Evolutionary conservation across 2,888 invertebrate species (phyloP).

Genomic region (Cenopis cana): DNA sequence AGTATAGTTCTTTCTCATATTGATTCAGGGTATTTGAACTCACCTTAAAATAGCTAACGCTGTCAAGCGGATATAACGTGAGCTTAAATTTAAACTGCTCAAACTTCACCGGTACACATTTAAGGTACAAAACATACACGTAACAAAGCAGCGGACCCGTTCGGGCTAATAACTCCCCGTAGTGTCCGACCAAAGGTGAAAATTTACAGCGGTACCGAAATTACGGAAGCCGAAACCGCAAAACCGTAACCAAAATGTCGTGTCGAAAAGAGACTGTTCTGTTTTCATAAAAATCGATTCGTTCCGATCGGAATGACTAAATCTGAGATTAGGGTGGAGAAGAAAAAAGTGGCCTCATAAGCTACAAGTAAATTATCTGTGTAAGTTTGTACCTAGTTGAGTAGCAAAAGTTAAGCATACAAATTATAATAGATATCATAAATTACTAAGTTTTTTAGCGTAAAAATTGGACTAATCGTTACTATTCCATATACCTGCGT

Average conservation of each 20-base stretch:
- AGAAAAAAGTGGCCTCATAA: too few relatives aligned
- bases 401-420: too few relatives aligned
- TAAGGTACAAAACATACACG: conserved; percentile 44
- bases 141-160: conserved; percentile 45
- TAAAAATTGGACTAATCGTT: too few relatives aligned
- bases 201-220: conserved; percentile 15
- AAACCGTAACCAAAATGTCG: not conserved
- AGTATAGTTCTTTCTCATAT: not conserved
- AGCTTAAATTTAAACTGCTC: conserved; percentile 43
- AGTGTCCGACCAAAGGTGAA: conserved; percentile 16
- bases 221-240: conserved; percentile 9
- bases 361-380: too few relatives aligned
- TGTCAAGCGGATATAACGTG: conserved; percentile 32
- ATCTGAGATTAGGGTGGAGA: too few relatives aligned
- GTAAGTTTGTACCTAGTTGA: too few relatives aligned
- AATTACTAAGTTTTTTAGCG: too few relatives aligned
- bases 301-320: too few relatives aligned
- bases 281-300: not conserved
- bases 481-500: too few relatives aligned
- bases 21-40: not conserved
- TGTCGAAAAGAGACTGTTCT: not conserved
- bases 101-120: conserved; percentile 43
- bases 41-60: conserved; percentile 37
- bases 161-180: conserved; percentile 56
- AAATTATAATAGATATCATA: too few relatives aligned